Evolutionary conservation across 2,888 invertebrate genomes (phyloP).

Genomic region (Galerucella pusilla): DNA sequence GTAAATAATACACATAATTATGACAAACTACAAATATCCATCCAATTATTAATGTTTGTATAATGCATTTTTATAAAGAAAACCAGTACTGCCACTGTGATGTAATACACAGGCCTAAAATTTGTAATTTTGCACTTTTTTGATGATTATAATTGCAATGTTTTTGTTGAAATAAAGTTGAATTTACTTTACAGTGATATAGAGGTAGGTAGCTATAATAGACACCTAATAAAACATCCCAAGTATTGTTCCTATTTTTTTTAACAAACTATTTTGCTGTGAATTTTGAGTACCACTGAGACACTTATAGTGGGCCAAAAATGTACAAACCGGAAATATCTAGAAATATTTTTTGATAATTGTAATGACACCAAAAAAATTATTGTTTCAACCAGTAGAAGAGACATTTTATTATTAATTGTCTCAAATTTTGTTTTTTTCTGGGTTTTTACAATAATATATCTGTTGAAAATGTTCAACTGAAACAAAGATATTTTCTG

Average conservation of each 20-base stretch:
- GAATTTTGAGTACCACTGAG: constrained; percentile 32
- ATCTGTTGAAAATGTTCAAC: neutral
- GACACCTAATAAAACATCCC: neutral
- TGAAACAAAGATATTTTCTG: constrained; percentile 14
- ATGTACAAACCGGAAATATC: constrained; percentile 13
- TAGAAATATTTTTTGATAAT: constrained; percentile 15
- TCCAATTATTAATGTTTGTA: neutral
- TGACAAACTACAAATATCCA: neutral
- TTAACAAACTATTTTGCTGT: constrained; percentile 33
- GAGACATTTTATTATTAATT: neutral
- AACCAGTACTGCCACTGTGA: constrained; percentile 15
- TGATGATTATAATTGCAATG: neutral
- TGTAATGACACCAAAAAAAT: neutral
- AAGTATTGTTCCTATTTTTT: constrained; percentile 13
- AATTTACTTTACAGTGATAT: constrained; percentile 16
- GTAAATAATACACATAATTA: neutral
- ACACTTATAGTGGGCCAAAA: constrained; percentile 16
- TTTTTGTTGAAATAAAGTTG: neutral
- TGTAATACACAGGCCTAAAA: constrained; percentile 7
- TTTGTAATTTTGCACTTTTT: neutral
- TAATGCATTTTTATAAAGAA: neutral
- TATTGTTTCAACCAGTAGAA: neutral
- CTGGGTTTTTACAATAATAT: neutral
- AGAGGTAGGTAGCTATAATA: neutral
- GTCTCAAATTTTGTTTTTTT: neutral